These are phyloP conservation scores for Dicyrtomina minuta DNA, from an alignment of 2,888 invertebrate genomes.

Conservation along the genomic window DNA sequence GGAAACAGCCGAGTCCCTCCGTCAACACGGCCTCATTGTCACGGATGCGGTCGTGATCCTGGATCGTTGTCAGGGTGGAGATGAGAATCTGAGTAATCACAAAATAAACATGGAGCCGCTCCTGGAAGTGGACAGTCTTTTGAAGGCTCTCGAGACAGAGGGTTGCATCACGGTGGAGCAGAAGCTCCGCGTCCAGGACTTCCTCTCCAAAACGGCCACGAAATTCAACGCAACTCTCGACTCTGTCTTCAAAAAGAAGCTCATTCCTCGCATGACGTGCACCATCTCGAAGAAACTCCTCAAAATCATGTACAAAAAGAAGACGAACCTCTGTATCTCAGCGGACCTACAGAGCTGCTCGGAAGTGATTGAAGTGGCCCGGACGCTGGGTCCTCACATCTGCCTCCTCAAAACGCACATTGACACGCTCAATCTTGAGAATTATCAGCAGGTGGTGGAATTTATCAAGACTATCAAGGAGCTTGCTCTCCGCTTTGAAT, in stretches of 20 bases:
- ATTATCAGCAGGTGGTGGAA: conserved; percentile 72
- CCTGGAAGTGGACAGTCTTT: conserved; percentile 36
- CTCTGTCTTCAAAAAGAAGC: conserved; percentile 18
- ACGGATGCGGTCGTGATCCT: conserved; percentile 82
- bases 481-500: conserved; percentile 59
- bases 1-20: conserved; percentile 75
- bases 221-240: conserved; percentile 36
- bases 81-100: conserved; percentile 67
- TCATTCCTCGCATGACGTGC: conserved; percentile 31
- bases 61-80: conserved; percentile 90
- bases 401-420: conserved; percentile 63
- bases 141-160: conserved; percentile 36
- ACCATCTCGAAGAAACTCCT: conserved; percentile 62
- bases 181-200: conserved; percentile 35
- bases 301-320: conserved; percentile 76
- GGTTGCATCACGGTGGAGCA: conserved; percentile 34
- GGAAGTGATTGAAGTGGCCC: conserved; percentile 71
- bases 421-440: conserved; percentile 58
- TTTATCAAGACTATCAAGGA: conserved; percentile 56
- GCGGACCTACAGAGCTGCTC: conserved; percentile 75
- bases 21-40: conserved; percentile 61
- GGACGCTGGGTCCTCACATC: conserved; percentile 71
- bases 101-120: conserved; percentile 67
- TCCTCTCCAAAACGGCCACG: conserved; percentile 27
- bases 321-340: conserved; percentile 86